These are phyloP conservation scores for Montipora capricornis DNA, from an alignment of 64 coral and sea anemone genomes.

Conservation along the genomic window DNA sequence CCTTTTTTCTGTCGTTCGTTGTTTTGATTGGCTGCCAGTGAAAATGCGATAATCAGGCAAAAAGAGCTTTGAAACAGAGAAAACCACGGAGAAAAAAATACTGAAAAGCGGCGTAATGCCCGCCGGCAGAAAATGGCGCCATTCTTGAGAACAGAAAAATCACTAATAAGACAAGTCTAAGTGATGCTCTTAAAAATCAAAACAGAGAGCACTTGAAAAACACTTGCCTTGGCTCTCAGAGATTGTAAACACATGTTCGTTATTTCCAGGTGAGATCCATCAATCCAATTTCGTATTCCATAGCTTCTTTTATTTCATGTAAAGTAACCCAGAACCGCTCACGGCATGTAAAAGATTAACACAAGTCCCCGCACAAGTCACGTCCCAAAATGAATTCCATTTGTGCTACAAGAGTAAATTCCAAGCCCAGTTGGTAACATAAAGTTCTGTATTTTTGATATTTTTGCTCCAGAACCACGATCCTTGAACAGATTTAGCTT, in stretches of 20 bases:
- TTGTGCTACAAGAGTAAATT: background rate
- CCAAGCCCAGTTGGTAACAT: background rate
- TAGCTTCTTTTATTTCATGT: background rate
- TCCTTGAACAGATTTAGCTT: background rate
- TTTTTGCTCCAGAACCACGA: constrained; percentile 1
- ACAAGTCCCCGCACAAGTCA: background rate
- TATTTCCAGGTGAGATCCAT: background rate
- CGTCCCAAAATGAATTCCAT: background rate
- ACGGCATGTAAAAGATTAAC: background rate
- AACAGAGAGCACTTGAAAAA: background rate
- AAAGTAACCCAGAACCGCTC: background rate
- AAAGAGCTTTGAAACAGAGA: background rate
- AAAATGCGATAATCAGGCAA: background rate
- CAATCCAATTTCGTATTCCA: too few species aligned
- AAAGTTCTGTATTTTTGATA: background rate
- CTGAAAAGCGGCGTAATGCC: too few species aligned
- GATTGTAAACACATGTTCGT: background rate
- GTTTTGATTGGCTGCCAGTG: constrained; percentile 14
- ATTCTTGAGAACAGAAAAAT: background rate
- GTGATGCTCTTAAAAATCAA: too few species aligned
- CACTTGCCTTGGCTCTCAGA: background rate
- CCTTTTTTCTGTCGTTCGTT: background rate
- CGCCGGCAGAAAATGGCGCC: background rate
- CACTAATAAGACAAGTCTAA: constrained; percentile 35
- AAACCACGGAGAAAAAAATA: background rate